Conservation (phyloP, 2,113 vertebrate genomes). For the Zosterops japonicus region DNA sequence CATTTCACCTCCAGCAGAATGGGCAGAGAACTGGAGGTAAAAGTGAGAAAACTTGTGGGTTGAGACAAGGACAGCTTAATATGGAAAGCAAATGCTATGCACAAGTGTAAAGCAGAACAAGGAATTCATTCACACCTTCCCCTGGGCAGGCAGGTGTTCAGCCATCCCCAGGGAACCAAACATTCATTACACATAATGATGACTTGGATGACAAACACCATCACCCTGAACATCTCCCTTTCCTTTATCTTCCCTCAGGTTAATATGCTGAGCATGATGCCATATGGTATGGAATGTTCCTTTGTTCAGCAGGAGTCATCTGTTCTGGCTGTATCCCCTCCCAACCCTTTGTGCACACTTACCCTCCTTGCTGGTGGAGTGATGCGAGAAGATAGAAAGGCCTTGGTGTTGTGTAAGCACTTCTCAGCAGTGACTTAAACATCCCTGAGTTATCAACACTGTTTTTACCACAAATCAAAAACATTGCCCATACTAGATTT, state of each 20-base stretch:
- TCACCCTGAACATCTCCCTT: background rate
- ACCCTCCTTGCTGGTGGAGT: rapidly evolving
- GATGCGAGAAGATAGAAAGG: background rate
- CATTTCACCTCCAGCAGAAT: rapidly evolving
- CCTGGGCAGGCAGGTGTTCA: background rate
- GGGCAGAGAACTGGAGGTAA: background rate
- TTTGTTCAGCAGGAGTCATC: background rate
- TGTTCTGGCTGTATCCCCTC: background rate
- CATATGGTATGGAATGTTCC: background rate
- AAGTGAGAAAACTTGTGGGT: background rate
- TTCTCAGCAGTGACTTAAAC: background rate
- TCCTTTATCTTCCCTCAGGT: background rate
- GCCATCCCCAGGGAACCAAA: background rate
- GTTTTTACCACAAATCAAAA: background rate
- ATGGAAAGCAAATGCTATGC: background rate
- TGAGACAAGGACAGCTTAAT: background rate
- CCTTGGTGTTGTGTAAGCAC: rapidly evolving
- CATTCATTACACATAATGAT: background rate
- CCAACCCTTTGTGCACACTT: background rate
- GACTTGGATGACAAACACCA: background rate
- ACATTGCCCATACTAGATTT: background rate
- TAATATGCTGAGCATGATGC: background rate
- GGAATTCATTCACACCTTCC: background rate
- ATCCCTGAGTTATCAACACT: background rate
- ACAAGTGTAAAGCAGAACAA: background rate